phyloP scores from a whole-genome alignment of 2,113 vertebrate species.

The Mesoclemmys tuberculata region DNA sequence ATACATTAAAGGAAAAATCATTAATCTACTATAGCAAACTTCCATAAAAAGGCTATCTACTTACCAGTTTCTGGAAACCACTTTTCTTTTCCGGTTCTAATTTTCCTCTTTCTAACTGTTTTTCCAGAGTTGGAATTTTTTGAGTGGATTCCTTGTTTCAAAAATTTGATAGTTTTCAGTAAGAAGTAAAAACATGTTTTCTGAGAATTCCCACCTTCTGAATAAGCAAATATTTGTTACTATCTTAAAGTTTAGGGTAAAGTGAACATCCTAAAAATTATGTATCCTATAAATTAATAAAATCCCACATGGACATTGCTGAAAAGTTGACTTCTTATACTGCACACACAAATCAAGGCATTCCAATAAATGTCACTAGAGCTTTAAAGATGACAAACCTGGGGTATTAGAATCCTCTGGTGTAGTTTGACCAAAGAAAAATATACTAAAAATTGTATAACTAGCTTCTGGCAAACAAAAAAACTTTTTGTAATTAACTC shows the following conservation, averaged over 20 bases:
- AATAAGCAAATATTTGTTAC: background rate
- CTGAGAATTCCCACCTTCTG: background rate
- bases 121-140: rapidly evolving
- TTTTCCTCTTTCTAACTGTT: background rate
- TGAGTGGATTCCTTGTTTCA: background rate
- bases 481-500: background rate
- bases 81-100: background rate
- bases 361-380: background rate
- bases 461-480: background rate
- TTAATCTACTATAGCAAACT: background rate
- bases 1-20: rapidly evolving
- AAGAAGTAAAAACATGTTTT: background rate
- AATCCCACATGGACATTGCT: background rate
- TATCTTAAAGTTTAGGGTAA: background rate
- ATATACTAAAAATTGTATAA: background rate
- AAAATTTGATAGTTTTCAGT: background rate
- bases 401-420: background rate
- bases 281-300: background rate
- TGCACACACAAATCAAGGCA: background rate
- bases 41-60: background rate
- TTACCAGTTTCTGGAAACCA: background rate
- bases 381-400: background rate
- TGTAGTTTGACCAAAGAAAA: background rate
- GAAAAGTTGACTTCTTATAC: background rate
- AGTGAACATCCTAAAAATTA: background rate